Evolutionary conservation across 2,113 vertebrate genomes (phyloP).

Genomic region (Catharus minimus): DNA sequence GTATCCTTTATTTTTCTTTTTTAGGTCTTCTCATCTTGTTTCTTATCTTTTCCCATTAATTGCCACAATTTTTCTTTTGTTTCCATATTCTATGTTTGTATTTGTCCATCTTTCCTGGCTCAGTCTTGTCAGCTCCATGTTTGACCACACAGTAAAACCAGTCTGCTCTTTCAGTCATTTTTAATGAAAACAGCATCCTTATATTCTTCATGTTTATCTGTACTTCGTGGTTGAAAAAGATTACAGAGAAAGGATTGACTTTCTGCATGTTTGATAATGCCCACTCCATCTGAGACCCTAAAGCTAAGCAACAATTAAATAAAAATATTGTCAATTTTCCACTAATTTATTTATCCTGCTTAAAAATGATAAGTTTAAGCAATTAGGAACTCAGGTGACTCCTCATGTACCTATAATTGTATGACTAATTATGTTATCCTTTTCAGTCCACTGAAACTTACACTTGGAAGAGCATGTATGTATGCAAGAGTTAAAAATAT

Average conservation of each 20-base stretch:
- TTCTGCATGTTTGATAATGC: background rate
- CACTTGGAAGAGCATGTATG: background rate
- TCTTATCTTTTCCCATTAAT: background rate
- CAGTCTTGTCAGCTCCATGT: background rate
- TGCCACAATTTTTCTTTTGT: background rate
- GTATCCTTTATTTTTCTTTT: background rate
- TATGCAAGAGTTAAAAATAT: background rate
- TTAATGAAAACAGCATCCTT: background rate
- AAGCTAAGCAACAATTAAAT: background rate
- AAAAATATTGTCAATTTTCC: rapidly evolving
- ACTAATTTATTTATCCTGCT: background rate
- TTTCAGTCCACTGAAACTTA: background rate
- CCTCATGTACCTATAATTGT: background rate
- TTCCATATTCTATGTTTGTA: background rate
- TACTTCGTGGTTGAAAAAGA: background rate
- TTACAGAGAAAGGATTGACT: background rate
- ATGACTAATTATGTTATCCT: background rate
- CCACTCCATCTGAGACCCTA: background rate
- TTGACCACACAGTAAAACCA: background rate
- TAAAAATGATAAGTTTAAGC: background rate
- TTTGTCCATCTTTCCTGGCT: background rate
- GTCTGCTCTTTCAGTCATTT: background rate
- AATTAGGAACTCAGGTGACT: background rate
- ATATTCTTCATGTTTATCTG: background rate
- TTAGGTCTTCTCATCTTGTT: background rate